phyloP scores from a whole-genome alignment of 2,113 vertebrate genomes.

The Ursus arctos region DNA sequence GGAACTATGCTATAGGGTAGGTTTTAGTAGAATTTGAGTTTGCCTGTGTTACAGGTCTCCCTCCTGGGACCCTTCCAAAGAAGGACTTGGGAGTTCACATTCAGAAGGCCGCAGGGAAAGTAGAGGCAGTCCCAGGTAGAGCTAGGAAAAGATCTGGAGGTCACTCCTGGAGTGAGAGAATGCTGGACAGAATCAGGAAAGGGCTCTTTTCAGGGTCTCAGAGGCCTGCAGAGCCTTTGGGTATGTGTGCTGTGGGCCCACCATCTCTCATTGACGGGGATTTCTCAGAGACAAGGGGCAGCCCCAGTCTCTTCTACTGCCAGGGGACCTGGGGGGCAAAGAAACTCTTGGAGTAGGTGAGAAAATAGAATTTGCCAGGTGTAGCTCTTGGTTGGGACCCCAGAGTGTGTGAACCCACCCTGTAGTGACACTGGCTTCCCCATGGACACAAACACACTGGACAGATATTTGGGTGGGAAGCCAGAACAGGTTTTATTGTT shows the following conservation, averaged over 20 bases:
- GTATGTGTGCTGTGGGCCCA: not conserved
- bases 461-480: not conserved
- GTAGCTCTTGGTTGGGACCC: not conserved
- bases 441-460: not conserved
- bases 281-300: not conserved
- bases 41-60: not conserved
- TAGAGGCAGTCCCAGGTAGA: not conserved
- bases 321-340: not conserved
- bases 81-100: not conserved
- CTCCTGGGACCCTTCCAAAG: not conserved
- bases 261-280: not conserved
- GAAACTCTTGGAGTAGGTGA: not conserved
- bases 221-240: not conserved
- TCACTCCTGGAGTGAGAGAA: not conserved
- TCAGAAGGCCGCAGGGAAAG: not conserved
- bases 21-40: not conserved
- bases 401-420: not conserved
- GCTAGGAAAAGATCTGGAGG: not conserved
- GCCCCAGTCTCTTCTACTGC: not conserved
- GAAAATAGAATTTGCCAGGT: not conserved
- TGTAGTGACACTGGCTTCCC: not conserved
- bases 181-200: not conserved
- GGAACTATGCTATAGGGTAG: not conserved
- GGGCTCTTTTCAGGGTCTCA: not conserved
- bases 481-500: slow-evolving; percentile 63